Percentiles rank a stretch among this genome's conserved stretches.
phyloP scores from a whole-genome alignment of 2,797 vertebrate genomes.

The Anguilla anguilla region DNA sequence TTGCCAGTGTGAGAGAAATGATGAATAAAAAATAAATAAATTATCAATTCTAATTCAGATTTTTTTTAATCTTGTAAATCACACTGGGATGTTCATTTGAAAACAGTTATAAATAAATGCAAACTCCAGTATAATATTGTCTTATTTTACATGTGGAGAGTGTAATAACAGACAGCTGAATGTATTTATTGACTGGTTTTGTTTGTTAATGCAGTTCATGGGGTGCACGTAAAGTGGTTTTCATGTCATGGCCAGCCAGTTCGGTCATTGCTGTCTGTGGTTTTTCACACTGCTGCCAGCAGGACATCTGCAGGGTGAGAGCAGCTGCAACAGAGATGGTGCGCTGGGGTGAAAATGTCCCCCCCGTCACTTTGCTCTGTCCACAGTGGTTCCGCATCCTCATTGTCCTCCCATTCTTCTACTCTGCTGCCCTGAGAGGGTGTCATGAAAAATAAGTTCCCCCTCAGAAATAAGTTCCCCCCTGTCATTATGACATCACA shows the following conservation, averaged over 20 bases:
- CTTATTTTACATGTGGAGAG: neutral
- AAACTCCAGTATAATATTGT: neutral
- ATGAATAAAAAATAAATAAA: neutral
- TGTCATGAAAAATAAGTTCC: too few relatives aligned
- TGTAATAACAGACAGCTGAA: neutral
- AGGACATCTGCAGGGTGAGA: neutral
- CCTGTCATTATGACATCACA: neutral
- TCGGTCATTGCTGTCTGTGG: neutral
- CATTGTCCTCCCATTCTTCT: neutral
- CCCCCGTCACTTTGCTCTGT: neutral
- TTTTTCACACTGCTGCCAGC: conserved; percentile 4
- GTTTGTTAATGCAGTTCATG: neutral
- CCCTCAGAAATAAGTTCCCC: neutral
- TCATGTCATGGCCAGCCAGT: neutral
- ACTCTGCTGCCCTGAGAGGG: neutral
- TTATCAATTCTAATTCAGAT: neutral
- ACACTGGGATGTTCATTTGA: neutral
- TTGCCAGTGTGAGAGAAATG: neutral
- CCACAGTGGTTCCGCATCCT: neutral
- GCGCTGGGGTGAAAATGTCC: neutral
- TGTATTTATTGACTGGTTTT: neutral
- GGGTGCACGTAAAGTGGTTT: neutral
- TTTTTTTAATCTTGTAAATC: neutral
- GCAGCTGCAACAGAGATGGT: neutral
- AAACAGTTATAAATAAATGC: neutral